Evolutionary conservation across 2,888 invertebrate genomes (phyloP), one percentile per base, ranked within the genome.

Genomic region (Pseudoips prasinana): DNA sequence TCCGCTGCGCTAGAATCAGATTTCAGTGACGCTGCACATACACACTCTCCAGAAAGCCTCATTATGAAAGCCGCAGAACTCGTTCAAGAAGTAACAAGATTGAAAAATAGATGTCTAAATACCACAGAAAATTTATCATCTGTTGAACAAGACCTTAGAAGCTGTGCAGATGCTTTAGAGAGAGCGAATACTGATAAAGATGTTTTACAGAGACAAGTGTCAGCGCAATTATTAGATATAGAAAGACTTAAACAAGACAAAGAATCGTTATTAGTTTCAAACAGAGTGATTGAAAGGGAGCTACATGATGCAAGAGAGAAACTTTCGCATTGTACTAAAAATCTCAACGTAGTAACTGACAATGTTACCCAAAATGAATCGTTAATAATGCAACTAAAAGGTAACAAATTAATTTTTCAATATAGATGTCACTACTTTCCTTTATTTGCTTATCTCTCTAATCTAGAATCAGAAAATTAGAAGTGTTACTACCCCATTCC

Each of bases 51-150:
- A 0, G 95, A 95, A 63, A 90, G 92, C 45, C 89, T 95, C 3
- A 90, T 95, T n/a, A 92, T 93, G 35, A 94, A 94, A 73, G 93
- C 94, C 3, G 91, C 94, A 4, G 95, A 95, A 74, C 81, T 95
- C 8, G 93, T 95, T 10, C 93, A 94, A 69, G 95, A 94, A 58
- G 89, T 92, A 28, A 91, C 92, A 8, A 88, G 93, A 33, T 76
- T 93, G 7, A 91, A 93, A 53, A 90, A 90, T 10, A 92, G 90
- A 72, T 90, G 91, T 27, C 76, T 86, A 59, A 91, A 89, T 38
- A 90, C 91, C 1, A 90, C 89, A 20, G 92, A 92, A 62, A 91
- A 90, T 37, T 70, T 93, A 31, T 83, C 91, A 1, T 87, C 90
- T 0, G 85, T 92, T 0, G 93, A 94, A 72, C 87, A 91, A 50